These are phyloP conservation scores for Sebastes diaconus DNA, from an alignment of 2,797 vertebrate species.

Conservation along the genomic window DNA sequence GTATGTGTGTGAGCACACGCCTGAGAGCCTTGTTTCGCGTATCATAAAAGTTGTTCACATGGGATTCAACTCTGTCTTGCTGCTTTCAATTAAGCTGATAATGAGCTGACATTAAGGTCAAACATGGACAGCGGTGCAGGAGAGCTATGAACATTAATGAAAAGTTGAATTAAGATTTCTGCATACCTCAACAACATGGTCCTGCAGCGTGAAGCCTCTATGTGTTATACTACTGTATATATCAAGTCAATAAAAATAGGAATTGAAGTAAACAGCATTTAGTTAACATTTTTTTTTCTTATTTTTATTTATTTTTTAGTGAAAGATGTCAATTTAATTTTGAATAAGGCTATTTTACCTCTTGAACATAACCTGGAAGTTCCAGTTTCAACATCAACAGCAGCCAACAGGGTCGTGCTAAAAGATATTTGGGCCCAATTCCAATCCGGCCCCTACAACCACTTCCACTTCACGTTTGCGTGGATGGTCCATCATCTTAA, in stretches of 20 bases:
- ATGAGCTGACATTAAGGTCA: conserved; percentile 71
- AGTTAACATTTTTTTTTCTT: too few species aligned
- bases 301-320: too few species aligned
- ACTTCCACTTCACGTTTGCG: too few species aligned
- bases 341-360: not conserved
- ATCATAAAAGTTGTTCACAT: conserved; percentile 29
- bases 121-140: conserved; percentile 48
- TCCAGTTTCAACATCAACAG: not conserved
- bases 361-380: not conserved
- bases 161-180: conserved; percentile 23
- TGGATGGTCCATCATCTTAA: too few species aligned
- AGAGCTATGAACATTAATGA: conserved; percentile 52
- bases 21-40: conserved; percentile 9
- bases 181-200: not conserved
- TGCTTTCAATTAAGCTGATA: conserved; percentile 67
- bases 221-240: not conserved
- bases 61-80: conserved; percentile 37
- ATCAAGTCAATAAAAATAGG: not conserved
- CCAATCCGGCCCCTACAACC: too few species aligned
- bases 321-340: not conserved
- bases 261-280: not conserved
- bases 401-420: not conserved
- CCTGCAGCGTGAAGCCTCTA: not conserved
- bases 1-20: not conserved
- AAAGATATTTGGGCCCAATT: not conserved